phyloP scores from a whole-genome alignment of 2,888 invertebrate genomes.

The Xestia c-nigrum region DNA sequence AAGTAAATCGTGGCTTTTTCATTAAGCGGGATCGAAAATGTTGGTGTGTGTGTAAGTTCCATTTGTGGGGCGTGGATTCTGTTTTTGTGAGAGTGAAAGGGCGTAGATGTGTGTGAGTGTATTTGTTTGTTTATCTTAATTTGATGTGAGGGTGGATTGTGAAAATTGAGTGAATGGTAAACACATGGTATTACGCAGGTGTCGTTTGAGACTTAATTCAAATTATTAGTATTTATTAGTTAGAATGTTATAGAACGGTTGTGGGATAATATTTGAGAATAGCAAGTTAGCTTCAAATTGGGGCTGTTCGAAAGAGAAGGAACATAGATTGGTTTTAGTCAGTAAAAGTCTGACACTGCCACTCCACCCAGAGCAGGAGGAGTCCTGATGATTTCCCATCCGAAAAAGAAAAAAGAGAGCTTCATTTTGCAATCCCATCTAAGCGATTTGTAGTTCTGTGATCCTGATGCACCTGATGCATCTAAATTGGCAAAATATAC shows the following conservation, averaged over 20 bases:
- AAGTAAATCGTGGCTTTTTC: slow-evolving; percentile 42
- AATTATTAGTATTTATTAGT: not conserved
- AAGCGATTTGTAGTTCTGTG: not conserved
- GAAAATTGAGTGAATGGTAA: not conserved
- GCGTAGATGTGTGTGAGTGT: not conserved
- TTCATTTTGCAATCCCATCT: not conserved
- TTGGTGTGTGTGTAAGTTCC: not conserved
- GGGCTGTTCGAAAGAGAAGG: no score
- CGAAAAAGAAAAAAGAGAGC: not conserved
- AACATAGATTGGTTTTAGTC: no score
- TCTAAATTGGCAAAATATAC: no score
- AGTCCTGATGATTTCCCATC: no score
- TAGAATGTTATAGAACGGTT: not conserved
- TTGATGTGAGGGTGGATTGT: slow-evolving; percentile 21
- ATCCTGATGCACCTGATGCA: no score
- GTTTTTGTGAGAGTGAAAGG: not conserved
- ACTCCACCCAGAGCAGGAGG: no score
- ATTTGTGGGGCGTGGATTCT: slow-evolving; percentile 8
- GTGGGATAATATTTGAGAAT: no score
- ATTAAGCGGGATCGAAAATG: slow-evolving; percentile 20
- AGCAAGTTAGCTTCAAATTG: no score
- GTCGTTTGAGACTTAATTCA: not conserved
- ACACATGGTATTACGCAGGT: not conserved
- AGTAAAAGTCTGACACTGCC: no score
- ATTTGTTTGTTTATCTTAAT: slow-evolving; percentile 40